Evolutionary conservation across 2,888 invertebrate species (phyloP), one percentile per base, ranked within the genome.

Genomic region (Hirtodrosophila confusa): DNA sequence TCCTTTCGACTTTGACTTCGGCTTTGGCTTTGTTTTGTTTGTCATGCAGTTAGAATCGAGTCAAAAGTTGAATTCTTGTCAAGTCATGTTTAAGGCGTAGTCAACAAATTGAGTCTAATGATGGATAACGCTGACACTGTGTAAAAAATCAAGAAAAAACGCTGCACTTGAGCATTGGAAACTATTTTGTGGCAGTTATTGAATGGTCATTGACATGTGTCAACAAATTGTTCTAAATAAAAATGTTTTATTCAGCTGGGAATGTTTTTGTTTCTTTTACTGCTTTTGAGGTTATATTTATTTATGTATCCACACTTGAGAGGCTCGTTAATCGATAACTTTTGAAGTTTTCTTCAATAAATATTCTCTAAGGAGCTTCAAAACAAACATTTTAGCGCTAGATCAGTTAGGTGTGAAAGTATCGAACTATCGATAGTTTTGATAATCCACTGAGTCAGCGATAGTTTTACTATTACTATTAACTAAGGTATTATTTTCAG

Each of bases 61-160:
- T 39, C 71, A 65, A 51, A 64, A 49, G 43, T 51, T 23, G 6
- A 7, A 40, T 70, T 62, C 68, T 41, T 78, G 86, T 37, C 65
- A 47, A 78, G 76, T 83, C 88, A 87, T 68, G 58, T 54, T 70
- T 60, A 67, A 72, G 82, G 87, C 87, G 85, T 85, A 65, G 69
- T 68, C 64, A 78, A 87, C 82, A 82, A 82, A 82, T 82, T 82
- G 82, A 75, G 72, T 85, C 82, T 82, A 82, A 82, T 82, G 85
- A 87, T 87, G 82, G 74, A 80, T 80, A 80, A 71, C 73, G 55
- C 77, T 57, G 53, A 57, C 74, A 68, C 43, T 49, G 57, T 29
- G 10, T 39, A 40, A 39, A 12, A 49, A 12, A 27, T 27, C 4
- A 27, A 5, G 6, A 41, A 53, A 51, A 27, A 35, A 41, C 12